phyloP scores from a whole-genome alignment of 1,140 invertebrate genomes.

The Drosophila malerkotliana region DNA sequence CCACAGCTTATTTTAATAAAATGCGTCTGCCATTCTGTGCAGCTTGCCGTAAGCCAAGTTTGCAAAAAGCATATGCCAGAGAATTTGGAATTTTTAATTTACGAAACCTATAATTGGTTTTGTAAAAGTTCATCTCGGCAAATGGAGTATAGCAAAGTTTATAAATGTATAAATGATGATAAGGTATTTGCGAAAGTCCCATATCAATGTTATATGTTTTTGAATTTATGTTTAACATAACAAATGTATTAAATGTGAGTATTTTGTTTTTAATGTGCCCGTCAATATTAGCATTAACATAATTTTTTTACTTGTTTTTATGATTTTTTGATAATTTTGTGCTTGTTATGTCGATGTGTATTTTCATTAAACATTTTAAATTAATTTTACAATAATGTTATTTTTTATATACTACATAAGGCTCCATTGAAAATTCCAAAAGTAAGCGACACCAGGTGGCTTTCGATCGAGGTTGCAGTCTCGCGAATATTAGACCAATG shows the following conservation, averaged over 20 bases:
- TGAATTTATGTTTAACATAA: neutral
- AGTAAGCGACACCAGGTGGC: neutral
- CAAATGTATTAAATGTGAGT: too few species aligned
- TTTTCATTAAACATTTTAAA: neutral
- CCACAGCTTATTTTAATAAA: neutral
- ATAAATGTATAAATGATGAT: constrained; percentile 12
- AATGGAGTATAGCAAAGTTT: constrained; percentile 10
- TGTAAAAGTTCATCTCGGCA: neutral
- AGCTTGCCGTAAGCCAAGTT: constrained; percentile 69
- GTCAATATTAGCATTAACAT: too few species aligned
- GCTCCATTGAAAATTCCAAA: neutral
- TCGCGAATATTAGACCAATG: too few species aligned
- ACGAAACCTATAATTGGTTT: neutral
- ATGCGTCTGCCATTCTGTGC: constrained; percentile 51
- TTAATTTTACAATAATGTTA: neutral
- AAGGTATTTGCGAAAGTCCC: constrained; percentile 9
- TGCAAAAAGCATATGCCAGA: constrained; percentile 51
- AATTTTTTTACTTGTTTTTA: too few species aligned
- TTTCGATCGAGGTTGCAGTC: neutral
- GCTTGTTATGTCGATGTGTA: neutral
- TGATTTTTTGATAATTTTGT: neutral
- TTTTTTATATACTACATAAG: neutral
- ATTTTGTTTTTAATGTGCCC: too few species aligned
- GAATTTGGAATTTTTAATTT: constrained; percentile 76
- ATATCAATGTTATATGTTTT: constrained; percentile 1